Evolutionary conservation across 1,140 invertebrate genomes (phyloP).

Genomic region (Rhyacophila brunnea): DNA sequence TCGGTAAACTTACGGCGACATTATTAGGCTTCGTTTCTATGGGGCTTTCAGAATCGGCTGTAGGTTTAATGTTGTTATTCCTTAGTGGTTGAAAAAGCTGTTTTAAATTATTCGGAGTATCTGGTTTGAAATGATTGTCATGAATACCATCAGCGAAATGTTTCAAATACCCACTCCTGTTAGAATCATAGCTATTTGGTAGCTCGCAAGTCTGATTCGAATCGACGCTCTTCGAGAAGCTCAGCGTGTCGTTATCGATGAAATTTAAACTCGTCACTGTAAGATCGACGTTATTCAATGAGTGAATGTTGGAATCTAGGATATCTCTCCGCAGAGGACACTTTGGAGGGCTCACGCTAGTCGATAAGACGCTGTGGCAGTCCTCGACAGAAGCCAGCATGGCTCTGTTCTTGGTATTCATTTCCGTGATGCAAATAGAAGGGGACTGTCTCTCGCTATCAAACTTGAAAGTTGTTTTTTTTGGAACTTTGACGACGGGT

Average conservation of each 20-base stretch:
- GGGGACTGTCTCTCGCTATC: slow-evolving; percentile 10
- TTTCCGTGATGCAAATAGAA: slow-evolving; percentile 42
- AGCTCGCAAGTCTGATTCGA: slow-evolving; percentile 49
- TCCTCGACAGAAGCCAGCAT: slow-evolving; percentile 53
- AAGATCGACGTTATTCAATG: slow-evolving; percentile 58
- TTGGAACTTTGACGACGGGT: slow-evolving; percentile 35
- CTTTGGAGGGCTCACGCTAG: slow-evolving; percentile 50
- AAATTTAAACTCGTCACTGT: slow-evolving; percentile 60
- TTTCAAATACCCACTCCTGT: slow-evolving; percentile 47
- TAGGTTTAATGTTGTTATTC: neutral
- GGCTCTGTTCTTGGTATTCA: slow-evolving; percentile 47
- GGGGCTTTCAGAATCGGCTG: neutral
- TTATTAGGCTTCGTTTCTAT: neutral
- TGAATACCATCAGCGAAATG: slow-evolving; percentile 49
- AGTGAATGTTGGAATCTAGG: slow-evolving; percentile 25
- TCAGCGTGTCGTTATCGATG: slow-evolving; percentile 58
- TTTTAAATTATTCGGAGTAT: slow-evolving; percentile 24
- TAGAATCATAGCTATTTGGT: slow-evolving; percentile 52
- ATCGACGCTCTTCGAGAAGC: slow-evolving; percentile 53
- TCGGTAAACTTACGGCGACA: no score
- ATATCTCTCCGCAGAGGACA: slow-evolving; percentile 41
- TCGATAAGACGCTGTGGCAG: slow-evolving; percentile 48
- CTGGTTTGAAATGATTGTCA: slow-evolving; percentile 20
- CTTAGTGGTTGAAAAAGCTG: slow-evolving; percentile 23
- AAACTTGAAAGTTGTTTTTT: slow-evolving; percentile 11